A percentile compares a stretch with the other conserved stretches of the same genome.
Evolutionary conservation across 1,140 invertebrate genomes (phyloP).

Genomic region (Papilio glaucus): DNA sequence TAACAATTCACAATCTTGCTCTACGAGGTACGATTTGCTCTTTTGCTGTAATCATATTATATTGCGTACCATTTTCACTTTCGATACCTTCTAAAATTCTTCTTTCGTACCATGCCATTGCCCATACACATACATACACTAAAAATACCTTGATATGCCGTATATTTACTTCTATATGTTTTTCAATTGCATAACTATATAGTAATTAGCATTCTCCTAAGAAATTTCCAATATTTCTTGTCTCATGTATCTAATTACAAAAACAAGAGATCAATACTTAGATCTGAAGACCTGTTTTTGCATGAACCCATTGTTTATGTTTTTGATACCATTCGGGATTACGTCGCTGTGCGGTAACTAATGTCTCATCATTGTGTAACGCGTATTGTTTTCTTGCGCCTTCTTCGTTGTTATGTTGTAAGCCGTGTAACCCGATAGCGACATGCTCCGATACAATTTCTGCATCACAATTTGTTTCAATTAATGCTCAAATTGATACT

Average conservation of each 20-base stretch:
- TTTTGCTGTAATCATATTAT: neutral
- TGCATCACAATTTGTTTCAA: constrained; percentile 20
- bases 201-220: too few relatives aligned
- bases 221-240: neutral
- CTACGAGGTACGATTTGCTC: neutral
- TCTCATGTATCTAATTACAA: neutral
- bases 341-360: neutral
- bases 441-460: constrained; percentile 13
- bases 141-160: too few relatives aligned
- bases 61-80: neutral
- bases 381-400: neutral
- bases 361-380: constrained; percentile 21
- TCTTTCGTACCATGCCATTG: neutral
- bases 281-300: neutral
- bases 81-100: neutral
- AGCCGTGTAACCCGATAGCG: constrained; percentile 18
- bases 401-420: neutral
- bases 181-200: neutral
- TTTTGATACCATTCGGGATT: constrained; percentile 19
- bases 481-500: neutral
- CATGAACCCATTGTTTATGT: constrained; percentile 23
- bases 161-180: neutral
- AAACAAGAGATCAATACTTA: constrained; percentile 6
- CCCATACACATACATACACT: too few relatives aligned
- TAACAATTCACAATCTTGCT: constrained; percentile 1